Percentiles rank a stretch among this genome's conserved stretches.
phyloP scores from a whole-genome alignment of 2,113 vertebrate species.

The Tonatia bakeri region DNA sequence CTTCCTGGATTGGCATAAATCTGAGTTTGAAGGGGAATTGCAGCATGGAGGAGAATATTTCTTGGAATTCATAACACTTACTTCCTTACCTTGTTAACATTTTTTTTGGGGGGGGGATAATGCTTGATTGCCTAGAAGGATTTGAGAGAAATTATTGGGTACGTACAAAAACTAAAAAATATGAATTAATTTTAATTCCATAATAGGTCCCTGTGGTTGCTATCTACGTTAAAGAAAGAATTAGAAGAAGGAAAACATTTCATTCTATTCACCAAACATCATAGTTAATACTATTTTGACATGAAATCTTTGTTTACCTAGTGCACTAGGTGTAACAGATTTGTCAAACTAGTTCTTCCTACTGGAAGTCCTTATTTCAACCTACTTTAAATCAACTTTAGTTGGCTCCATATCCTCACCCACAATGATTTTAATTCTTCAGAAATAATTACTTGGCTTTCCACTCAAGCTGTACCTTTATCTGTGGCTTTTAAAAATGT shows the following conservation, averaged over 20 bases:
- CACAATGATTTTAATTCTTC: constrained; percentile 45
- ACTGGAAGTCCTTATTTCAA: constrained; percentile 69
- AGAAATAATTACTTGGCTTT: constrained; percentile 60
- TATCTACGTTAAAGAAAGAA: constrained; percentile 68
- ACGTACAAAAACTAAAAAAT: constrained; percentile 67
- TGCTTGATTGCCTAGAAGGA: neutral
- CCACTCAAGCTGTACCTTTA: constrained; percentile 37
- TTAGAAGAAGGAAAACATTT: constrained; percentile 60
- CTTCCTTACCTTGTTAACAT: constrained; percentile 17
- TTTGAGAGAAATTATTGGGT: constrained; percentile 70
- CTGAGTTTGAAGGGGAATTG: neutral
- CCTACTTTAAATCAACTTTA: constrained; percentile 67
- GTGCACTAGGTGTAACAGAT: constrained; percentile 65
- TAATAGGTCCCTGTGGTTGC: constrained; percentile 67
- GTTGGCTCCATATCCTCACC: constrained; percentile 33
- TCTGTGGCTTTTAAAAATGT: constrained; percentile 43
- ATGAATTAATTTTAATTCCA: constrained; percentile 74
- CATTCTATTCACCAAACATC: constrained; percentile 70
- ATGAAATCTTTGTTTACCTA: constrained; percentile 70
- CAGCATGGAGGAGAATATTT: neutral
- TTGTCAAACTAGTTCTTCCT: constrained; percentile 76
- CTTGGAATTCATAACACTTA: constrained; percentile 37
- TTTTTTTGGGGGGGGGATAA: constrained; percentile 51
- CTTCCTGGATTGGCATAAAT: neutral
- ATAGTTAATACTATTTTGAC: constrained; percentile 71